Base-by-base conservation (phyloP, 2,888 invertebrate genomes). In the Galerucella nymphaeae region DNA sequence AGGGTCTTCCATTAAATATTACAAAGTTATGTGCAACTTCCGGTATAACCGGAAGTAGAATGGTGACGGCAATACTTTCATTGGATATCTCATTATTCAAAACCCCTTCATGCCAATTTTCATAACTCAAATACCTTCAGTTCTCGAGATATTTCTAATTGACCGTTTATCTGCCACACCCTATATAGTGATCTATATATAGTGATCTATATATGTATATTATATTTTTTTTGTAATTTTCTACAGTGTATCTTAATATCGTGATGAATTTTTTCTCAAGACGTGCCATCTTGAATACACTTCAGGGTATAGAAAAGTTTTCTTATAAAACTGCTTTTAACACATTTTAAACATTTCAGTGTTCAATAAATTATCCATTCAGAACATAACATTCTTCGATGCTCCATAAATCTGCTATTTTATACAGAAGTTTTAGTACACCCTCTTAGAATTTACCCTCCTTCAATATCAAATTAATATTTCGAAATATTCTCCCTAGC, bases 291-390 rank as follows among this genome's bases (percentile, higher is more conserved):
- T 6, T 10, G 11, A 18, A 53, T 57, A 57, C 13, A 23, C 23
- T 57, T 14, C 6, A 57, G 23, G 57, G 57, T 23, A 57, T 10
- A 57, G 23, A 57, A 41, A 61, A 61, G 42, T 18, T 62, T 62
- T 62, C 42, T 62, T 3, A 42, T 62, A 42, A 62, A 62, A 62
- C 38, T 16, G 16, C 42, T 41, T 20, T 62, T 42, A 62, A 62
- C 42, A 62, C 61, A 62, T 62, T 42, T 61, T 61, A 41, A 61
- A 61, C 41, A 38, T 42, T 62, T 62, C 42, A 62, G 11, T 62
- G 42, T 62, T 62, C 42, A 62, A 62, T 62, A 62, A 62, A 62
- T 62, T 62, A 62, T 42, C 61, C 16, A 42, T 62, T 62, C 42
- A 18, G 42, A 42, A 62, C 61, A 62, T 62, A 62, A 62, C 41